Evolutionary conservation across 2,888 invertebrate species (phyloP).

Genomic region (Erebia palarica): DNA sequence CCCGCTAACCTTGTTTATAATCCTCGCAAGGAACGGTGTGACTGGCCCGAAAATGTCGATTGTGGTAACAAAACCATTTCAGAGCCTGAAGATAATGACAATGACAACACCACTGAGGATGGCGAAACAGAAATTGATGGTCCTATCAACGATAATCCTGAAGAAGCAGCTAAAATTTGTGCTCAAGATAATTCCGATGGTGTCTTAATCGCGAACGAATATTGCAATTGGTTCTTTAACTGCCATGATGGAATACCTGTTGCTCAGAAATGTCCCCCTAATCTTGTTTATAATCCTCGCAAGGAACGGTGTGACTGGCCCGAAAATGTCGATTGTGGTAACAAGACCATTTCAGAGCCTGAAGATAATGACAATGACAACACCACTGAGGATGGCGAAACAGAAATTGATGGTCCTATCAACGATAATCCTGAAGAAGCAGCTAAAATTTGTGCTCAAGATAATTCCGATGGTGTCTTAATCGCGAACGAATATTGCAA

Average conservation of each 20-base stretch:
- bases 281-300: conserved; percentile 47
- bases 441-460: conserved; percentile 44
- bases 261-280: conserved; percentile 40
- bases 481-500: conserved; percentile 52
- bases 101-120: background rate
- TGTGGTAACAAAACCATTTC: conserved; percentile 47
- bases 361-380: conserved; percentile 12
- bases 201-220: conserved; percentile 48
- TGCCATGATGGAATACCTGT: conserved; percentile 43
- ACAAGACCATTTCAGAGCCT: conserved; percentile 42
- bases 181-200: conserved; percentile 45
- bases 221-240: conserved; percentile 50
- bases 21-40: conserved; percentile 45
- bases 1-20: conserved; percentile 46
- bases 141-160: conserved; percentile 41
- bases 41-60: conserved; percentile 49
- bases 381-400: background rate
- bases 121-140: conserved; percentile 20
- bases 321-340: conserved; percentile 48
- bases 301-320: conserved; percentile 50
- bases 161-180: conserved; percentile 47
- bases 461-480: conserved; percentile 46
- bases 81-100: conserved; percentile 33
- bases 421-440: conserved; percentile 45
- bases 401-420: conserved; percentile 31